Evolutionary conservation across 2,797 vertebrate genomes (phyloP).

Genomic region (Babyrousa celebensis): DNA sequence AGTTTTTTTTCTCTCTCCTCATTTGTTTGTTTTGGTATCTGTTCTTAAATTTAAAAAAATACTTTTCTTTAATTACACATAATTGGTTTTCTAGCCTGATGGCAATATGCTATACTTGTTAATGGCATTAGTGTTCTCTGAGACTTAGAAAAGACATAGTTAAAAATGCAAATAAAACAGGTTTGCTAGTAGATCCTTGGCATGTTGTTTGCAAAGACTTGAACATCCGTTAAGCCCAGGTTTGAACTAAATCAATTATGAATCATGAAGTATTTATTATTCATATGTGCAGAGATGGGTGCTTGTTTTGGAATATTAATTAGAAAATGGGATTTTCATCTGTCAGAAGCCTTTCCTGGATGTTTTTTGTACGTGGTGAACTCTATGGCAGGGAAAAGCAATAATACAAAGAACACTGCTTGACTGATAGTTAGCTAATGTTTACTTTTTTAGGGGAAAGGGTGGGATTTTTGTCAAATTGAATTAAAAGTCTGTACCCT

Average conservation of each 20-base stretch:
- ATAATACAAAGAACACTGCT: neutral
- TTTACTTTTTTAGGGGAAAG: neutral
- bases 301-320: neutral
- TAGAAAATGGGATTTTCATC: constrained; percentile 15
- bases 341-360: neutral
- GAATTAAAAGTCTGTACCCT: neutral
- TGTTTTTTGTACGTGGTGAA: neutral
- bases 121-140: constrained; percentile 1
- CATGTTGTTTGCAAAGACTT: constrained; percentile 29
- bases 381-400: neutral
- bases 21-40: constrained; percentile 29
- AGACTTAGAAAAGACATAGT: constrained; percentile 25
- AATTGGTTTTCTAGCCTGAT: neutral
- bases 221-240: neutral
- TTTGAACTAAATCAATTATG: constrained; percentile 20
- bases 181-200: neutral
- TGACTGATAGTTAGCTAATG: neutral
- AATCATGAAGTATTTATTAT: neutral
- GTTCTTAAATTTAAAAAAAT: constrained; percentile 9
- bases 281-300: neutral
- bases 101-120: neutral
- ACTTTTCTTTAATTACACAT: neutral
- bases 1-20: neutral
- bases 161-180: constrained; percentile 59
- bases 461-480: neutral